Percentiles rank a stretch among this genome's conserved stretches.
phyloP scores from a whole-genome alignment of 2,797 vertebrate species.

The Jordanella pulchra region DNA sequence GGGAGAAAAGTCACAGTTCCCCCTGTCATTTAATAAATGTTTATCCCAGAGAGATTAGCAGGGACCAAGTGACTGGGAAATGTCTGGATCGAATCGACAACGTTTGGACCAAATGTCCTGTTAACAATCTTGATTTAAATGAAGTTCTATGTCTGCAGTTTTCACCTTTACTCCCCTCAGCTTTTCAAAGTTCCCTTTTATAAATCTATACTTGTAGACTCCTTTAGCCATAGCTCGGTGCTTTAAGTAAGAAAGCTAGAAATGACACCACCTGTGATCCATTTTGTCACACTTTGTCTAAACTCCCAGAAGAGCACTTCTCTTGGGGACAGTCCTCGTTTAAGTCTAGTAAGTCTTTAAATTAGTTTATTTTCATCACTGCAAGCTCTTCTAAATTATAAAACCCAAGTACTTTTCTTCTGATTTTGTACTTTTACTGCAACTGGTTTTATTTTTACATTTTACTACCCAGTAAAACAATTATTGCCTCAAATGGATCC shows the following conservation, averaged over 20 bases:
- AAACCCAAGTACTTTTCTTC: constrained; percentile 1
- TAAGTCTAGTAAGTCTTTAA: constrained; percentile 27
- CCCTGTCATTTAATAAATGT: constrained; percentile 16
- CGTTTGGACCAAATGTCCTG: constrained; percentile 5
- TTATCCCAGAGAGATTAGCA: not conserved
- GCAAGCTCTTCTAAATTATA: constrained; percentile 15
- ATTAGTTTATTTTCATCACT: constrained; percentile 15
- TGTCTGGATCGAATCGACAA: not conserved
- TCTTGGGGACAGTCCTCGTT: constrained; percentile 59
- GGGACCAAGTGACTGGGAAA: not conserved
- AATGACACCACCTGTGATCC: constrained; percentile 16
- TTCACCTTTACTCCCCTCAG: constrained; percentile 14
- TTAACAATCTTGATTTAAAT: not conserved
- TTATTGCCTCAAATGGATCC: too few relatives aligned
- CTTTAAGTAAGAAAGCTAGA: constrained; percentile 32
- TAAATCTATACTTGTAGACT: not conserved
- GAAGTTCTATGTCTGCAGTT: constrained; percentile 5
- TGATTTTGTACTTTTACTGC: not conserved
- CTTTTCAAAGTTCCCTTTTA: constrained; percentile 4
- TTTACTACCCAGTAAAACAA: too few relatives aligned
- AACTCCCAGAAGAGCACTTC: constrained; percentile 51
- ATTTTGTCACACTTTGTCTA: constrained; percentile 48
- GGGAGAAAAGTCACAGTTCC: not conserved
- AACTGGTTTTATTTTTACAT: too few relatives aligned
- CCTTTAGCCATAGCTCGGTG: not conserved